Base-by-base conservation (phyloP, 2,888 invertebrate genomes). In the Hylaea fasciaria region DNA sequence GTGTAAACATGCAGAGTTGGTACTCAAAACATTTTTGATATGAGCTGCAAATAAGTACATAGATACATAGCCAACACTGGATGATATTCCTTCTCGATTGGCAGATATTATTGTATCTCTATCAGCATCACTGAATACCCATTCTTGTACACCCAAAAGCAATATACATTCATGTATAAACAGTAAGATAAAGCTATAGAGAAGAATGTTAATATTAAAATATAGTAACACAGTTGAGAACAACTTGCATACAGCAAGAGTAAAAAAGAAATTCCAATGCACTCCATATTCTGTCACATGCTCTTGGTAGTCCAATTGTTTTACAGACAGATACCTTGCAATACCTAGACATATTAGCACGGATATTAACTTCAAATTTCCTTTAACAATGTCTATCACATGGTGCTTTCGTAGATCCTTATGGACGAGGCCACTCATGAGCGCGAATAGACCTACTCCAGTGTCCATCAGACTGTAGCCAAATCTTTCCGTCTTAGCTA, bases 241-340 rank as follows among this genome's bases (percentile, higher is more conserved):
- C 0, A 97, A 81, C 87, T 97, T 98, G 14, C 97, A 95, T 41
- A 95, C 87, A 2, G 97, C 98, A 57, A 99, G 88, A 0, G 98
- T 99, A 69, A 98, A 95, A 85, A 99, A 99, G 83, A 99, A 99
- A 87, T 99, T 99, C 97, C 99, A 98, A 84, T 99, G 99, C 0
- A 96, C 94, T 0, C 99, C 99, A 92, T 99, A 99, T 83, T 99
- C 99, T 0, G 96, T 94, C 0, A 96, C 94, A 83, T 98, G 97
- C 74, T 96, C 96, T 58, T 97, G 96, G 83, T 99, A 99, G 69
- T 96, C 94, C 0, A 96, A 87, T 43, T 94, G 82, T 73, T 94
- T 94, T 0, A 95, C 81, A 13, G 93, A 83, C 2, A 95, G 52
- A 68, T 94, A 95, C 64, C 97, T 93, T 0, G 88, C 89, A 0